These are phyloP conservation scores for Heliconius himera DNA, from an alignment of 1,140 invertebrate species.

Conservation along the genomic window DNA sequence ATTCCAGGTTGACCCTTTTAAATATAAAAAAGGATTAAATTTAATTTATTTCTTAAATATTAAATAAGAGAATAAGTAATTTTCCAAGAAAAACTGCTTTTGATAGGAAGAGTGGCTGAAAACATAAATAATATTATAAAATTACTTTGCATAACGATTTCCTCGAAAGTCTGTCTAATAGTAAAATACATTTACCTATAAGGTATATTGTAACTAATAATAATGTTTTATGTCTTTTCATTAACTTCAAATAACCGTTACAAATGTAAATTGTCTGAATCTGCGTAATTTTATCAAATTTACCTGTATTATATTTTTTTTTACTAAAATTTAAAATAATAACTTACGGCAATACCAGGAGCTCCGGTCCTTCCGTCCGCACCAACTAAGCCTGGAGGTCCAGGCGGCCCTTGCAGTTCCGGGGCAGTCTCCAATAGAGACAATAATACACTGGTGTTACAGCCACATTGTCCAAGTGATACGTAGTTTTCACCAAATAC, in stretches of 20 bases:
- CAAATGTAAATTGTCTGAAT: too few relatives aligned
- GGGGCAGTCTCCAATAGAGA: slow-evolving; percentile 84
- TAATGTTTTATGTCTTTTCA: too few relatives aligned
- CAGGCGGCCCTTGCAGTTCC: slow-evolving; percentile 85
- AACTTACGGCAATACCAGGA: slow-evolving; percentile 88
- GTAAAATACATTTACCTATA: too few relatives aligned
- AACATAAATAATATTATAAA: too few relatives aligned
- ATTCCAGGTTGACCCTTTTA: slow-evolving; percentile 87
- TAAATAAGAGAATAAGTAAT: neutral
- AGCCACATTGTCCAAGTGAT: slow-evolving; percentile 84
- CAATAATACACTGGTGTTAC: slow-evolving; percentile 85
- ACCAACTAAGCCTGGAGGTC: slow-evolving; percentile 83
- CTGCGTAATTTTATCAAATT: too few relatives aligned
- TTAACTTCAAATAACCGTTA: too few relatives aligned
- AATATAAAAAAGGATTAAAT: slow-evolving; percentile 42
- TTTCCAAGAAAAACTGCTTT: too few relatives aligned
- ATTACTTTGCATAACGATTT: too few relatives aligned
- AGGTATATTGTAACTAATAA: too few relatives aligned
- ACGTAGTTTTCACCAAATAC: slow-evolving; percentile 79
- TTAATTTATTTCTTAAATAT: too few relatives aligned
- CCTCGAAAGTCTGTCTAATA: too few relatives aligned
- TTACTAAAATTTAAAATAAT: neutral
- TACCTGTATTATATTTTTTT: neutral
- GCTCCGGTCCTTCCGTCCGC: slow-evolving; percentile 87
- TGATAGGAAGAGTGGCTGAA: too few relatives aligned